Percentiles rank a stretch among this genome's conserved stretches.
Evolutionary conservation across 2,888 invertebrate species (phyloP).

Genomic region (Philereme transversata): DNA sequence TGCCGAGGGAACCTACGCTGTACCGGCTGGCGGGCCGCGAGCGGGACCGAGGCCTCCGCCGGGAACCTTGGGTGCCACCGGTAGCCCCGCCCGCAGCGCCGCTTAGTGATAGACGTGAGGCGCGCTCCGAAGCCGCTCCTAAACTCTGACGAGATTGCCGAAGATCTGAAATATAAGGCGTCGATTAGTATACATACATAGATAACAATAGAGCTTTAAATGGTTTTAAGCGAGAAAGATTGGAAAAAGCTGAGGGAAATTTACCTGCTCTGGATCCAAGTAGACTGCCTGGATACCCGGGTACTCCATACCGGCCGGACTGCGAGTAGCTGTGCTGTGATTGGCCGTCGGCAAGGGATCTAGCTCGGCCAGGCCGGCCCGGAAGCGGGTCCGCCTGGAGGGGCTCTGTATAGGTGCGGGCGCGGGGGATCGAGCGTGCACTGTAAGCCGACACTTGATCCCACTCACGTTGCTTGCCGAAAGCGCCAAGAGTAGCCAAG

Average conservation of each 20-base stretch:
- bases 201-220: neutral
- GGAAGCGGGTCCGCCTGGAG: conserved; percentile 88
- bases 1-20: conserved; percentile 91
- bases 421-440: conserved; percentile 94
- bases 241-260: conserved; percentile 48
- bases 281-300: conserved; percentile 89
- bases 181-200: neutral
- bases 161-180: conserved; percentile 84
- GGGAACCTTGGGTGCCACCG: conserved; percentile 85
- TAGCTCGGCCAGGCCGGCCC: conserved; percentile 89
- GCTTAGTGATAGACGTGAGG: conserved; percentile 90
- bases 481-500: conserved; percentile 92
- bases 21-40: conserved; percentile 92
- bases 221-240: conserved; percentile 26
- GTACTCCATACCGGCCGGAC: conserved; percentile 90
- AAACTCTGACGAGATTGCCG: conserved; percentile 94
- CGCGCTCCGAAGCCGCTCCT: conserved; percentile 91
- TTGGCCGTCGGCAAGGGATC: conserved; percentile 94
- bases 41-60: conserved; percentile 90
- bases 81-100: conserved; percentile 86
- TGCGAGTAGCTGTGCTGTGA: conserved; percentile 95
- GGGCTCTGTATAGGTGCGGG: conserved; percentile 90
- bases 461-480: conserved; percentile 92
- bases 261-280: conserved; percentile 78
- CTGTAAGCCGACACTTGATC: conserved; percentile 93